Percentiles rank a stretch among this genome's conserved stretches.
Evolutionary conservation across 2,888 invertebrate species (phyloP).

Genomic region (Lottia scabra): DNA sequence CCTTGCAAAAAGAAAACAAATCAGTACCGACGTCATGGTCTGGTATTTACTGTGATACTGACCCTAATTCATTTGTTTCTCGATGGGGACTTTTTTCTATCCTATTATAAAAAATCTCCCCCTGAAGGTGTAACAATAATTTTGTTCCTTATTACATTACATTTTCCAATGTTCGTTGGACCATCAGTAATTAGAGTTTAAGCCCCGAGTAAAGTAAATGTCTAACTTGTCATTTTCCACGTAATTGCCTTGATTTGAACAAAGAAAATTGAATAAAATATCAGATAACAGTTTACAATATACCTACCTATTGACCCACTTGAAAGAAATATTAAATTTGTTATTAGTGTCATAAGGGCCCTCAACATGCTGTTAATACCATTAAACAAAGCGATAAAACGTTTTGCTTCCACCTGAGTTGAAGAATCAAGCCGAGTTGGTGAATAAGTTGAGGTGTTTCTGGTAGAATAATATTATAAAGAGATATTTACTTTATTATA

Average conservation of each 20-base stretch:
- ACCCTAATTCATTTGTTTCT: no score
- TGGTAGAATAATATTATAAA: no score
- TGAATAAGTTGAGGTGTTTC: no score
- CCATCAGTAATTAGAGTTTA: background rate
- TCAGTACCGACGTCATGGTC: no score
- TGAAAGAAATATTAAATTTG: background rate
- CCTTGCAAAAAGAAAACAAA: no score
- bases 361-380: constrained; percentile 1
- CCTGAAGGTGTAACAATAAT: constrained; percentile 3
- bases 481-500: no score
- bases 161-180: background rate
- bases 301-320: background rate
- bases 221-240: background rate
- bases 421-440: no score
- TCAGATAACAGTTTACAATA: background rate
- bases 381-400: background rate
- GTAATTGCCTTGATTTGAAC: background rate
- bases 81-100: no score
- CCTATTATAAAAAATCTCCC: background rate
- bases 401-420: background rate
- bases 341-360: constrained; percentile 2
- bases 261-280: background rate
- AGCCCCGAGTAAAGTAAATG: background rate
- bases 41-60: no score
- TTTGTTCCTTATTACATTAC: constrained; percentile 2